Evolutionary conservation across 2,113 vertebrate genomes (phyloP), one percentile per base, ranked within the genome.

Genomic region (Symphodus melops): DNA sequence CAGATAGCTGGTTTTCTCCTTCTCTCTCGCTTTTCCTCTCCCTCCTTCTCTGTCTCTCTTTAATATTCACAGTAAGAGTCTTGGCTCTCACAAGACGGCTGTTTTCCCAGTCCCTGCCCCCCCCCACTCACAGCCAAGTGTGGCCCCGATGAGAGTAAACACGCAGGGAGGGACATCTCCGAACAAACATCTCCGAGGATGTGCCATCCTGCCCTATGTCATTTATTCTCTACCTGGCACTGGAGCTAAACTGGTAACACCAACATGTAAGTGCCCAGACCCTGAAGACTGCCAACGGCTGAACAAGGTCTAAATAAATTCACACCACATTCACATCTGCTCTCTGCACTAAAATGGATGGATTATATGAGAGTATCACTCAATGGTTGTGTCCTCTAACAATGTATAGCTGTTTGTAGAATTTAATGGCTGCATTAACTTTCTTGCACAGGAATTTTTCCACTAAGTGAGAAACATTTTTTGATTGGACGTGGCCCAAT

Each of bases 1-100:
- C 91, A 89, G 86, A 92, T 90, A 88, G 75, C 84, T 86, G 67
- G 42, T 75, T 85, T 53, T 77, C 71, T 74, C 84, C 77, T 60
- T 56, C 82, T 63, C 67, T 72, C 42, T 41, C 68, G 54, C 77
- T 42, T 77, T 61, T 56, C 68, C 80, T 67, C 79, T 71, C 54
- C 49, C 73, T 72, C 81, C 44, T 46, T 82, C 81, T 81, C 72
- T 71, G 62, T 88, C 79, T 84, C 89, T 94, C 91, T 91, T 95
- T 95, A 94, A 94, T 94, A 95, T 95, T 94, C 94, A 94, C 89
- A 92, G 91, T 92, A 92, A 90, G 93, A 93, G 82, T 80, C 86
- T 90, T 90, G 92, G 92, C 93, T 89, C 89, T 90, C 89, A 91
- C 91, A 89, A 88, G 85, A 86, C 75, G 77, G 81, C 83, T 88